Evolutionary conservation across 1,140 invertebrate genomes (phyloP).

Genomic region (Colletes latitarsis): DNA sequence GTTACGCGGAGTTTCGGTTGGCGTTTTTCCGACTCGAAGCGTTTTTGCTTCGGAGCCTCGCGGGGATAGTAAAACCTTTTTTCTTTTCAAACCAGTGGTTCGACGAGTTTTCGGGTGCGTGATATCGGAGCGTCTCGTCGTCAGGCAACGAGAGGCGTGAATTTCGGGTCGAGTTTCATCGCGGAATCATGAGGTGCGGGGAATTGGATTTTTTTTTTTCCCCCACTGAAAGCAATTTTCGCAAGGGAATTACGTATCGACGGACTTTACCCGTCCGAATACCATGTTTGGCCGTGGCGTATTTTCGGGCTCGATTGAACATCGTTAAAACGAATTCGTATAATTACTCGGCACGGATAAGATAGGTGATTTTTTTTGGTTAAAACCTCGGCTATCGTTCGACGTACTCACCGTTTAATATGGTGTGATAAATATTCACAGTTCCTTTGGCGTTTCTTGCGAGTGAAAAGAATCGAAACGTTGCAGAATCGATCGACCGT

Average conservation of each 20-base stretch:
- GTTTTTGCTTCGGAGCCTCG: no score
- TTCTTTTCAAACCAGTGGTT: no score
- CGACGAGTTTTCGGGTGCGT: background rate
- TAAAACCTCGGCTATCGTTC: constrained; percentile 29
- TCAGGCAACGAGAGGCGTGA: constrained; percentile 17
- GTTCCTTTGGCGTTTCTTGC: background rate
- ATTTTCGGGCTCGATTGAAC: constrained; percentile 29
- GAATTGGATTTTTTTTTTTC: constrained; percentile 14
- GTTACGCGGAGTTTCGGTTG: background rate
- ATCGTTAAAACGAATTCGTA: constrained; percentile 32
- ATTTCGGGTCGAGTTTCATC: constrained; percentile 23
- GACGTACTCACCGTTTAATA: constrained; percentile 15
- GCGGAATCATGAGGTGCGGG: no score
- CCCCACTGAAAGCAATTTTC: constrained; percentile 25
- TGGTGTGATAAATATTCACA: constrained; percentile 5
- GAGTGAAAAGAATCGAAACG: background rate
- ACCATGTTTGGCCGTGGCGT: background rate
- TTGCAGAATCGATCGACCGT: background rate
- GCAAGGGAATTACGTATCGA: constrained; percentile 25
- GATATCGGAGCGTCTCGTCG: no score
- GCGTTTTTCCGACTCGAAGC: background rate
- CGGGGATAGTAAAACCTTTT: background rate
- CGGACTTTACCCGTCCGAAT: constrained; percentile 13
- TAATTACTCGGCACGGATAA: constrained; percentile 29
- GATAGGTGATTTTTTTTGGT: constrained; percentile 36